Evolutionary conservation across 1,140 invertebrate genomes (phyloP).

Genomic region (Formica exsecta): DNA sequence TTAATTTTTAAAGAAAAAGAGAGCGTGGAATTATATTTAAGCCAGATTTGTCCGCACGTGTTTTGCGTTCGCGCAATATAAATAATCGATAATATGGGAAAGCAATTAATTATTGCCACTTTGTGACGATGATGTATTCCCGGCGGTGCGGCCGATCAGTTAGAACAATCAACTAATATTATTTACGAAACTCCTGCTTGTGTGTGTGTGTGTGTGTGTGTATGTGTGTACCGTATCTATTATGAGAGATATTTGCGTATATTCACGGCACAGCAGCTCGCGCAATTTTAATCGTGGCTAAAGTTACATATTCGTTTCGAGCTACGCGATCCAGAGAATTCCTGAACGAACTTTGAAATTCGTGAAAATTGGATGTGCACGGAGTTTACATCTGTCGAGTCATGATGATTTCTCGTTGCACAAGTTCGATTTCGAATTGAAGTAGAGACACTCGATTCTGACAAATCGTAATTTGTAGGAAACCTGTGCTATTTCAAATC

Average conservation of each 20-base stretch:
- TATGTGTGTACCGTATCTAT: conserved; percentile 28
- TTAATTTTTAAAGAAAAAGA: background rate
- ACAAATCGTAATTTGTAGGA: background rate
- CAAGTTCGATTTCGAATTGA: conserved; percentile 23
- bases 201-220: background rate
- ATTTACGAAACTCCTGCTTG: conserved; percentile 44
- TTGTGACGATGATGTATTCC: conserved; percentile 41
- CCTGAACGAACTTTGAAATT: conserved; percentile 41
- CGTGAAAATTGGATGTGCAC: conserved; percentile 39
- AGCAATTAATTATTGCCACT: conserved; percentile 55
- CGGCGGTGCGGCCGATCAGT: conserved; percentile 36
- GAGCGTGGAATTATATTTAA: background rate
- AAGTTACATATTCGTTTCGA: conserved; percentile 50
- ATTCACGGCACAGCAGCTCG: conserved; percentile 24
- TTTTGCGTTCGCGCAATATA: conserved; percentile 25
- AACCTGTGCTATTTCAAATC: conserved; percentile 12
- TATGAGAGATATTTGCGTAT: conserved; percentile 39
- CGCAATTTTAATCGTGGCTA: conserved; percentile 44
- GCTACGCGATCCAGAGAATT: conserved; percentile 34
- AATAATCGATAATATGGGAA: conserved; percentile 46
- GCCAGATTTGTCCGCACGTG: background rate
- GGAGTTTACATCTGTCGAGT: conserved; percentile 12
- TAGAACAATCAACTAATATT: conserved; percentile 44
- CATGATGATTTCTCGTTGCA: conserved; percentile 22
- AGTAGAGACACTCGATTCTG: background rate